Percentiles rank a stretch among this genome's conserved stretches.
phyloP scores from a whole-genome alignment of 2,797 vertebrate genomes.

The Silurus aristotelis region DNA sequence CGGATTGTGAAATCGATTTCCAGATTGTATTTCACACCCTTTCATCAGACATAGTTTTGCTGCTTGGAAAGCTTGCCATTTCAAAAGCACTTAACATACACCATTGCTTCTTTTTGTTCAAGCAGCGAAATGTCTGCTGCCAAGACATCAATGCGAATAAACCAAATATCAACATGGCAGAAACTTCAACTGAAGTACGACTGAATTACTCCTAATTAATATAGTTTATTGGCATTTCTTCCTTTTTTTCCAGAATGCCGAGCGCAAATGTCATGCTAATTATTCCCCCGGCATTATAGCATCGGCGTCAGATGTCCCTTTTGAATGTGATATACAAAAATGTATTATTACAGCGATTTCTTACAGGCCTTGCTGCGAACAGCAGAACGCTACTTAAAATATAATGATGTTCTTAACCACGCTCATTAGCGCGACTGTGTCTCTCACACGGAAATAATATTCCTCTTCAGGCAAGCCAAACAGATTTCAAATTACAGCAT shows the following conservation, averaged over 20 bases:
- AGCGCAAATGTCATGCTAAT: constrained; percentile 73
- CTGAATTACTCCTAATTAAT: constrained; percentile 83
- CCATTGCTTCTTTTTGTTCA: constrained; percentile 78
- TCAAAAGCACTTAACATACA: constrained; percentile 84
- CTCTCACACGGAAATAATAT: constrained; percentile 76
- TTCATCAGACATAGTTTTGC: constrained; percentile 75
- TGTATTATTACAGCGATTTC: constrained; percentile 82
- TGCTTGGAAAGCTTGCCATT: constrained; percentile 77
- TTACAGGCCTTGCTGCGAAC: constrained; percentile 75
- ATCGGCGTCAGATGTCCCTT: constrained; percentile 78
- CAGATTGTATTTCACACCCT: constrained; percentile 81
- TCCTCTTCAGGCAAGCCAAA: constrained; percentile 75
- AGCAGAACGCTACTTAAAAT: constrained; percentile 84
- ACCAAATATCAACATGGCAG: constrained; percentile 75
- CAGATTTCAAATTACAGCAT: constrained; percentile 80
- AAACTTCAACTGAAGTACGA: constrained; percentile 83
- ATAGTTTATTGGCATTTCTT: constrained; percentile 73
- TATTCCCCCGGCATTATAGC: constrained; percentile 78
- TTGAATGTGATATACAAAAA: constrained; percentile 81
- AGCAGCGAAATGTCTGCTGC: constrained; percentile 80
- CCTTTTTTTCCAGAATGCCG: constrained; percentile 58
- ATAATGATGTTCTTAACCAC: constrained; percentile 83
- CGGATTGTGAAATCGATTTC: constrained; percentile 81
- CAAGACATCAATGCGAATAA: constrained; percentile 81
- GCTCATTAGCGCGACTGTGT: constrained; percentile 76